Percentiles rank a stretch among this genome's conserved stretches.
Evolutionary conservation across 2,888 invertebrate genomes (phyloP).

Genomic region (Dicyrtomina minuta): DNA sequence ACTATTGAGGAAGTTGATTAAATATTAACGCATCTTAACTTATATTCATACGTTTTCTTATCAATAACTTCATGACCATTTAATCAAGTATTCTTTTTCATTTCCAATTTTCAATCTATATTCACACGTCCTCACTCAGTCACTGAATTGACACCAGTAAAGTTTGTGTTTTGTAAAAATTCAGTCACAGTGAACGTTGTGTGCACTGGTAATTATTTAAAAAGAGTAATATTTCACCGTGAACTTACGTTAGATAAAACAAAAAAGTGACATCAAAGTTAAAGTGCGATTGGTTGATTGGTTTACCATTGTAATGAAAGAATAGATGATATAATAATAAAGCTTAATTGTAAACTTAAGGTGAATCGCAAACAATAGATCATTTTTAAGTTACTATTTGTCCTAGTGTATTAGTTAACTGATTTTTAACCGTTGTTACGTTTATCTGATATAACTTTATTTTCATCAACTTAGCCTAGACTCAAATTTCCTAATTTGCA

Average conservation of each 20-base stretch:
- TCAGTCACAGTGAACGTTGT: background rate
- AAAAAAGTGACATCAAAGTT: background rate
- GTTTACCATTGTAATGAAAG: conserved; percentile 7
- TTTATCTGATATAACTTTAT: too few species aligned
- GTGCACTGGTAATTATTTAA: background rate
- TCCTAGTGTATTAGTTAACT: too few species aligned
- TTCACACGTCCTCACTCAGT: conserved; percentile 6
- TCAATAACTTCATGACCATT: conserved; percentile 30
- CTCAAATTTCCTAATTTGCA: too few species aligned
- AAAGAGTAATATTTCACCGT: background rate
- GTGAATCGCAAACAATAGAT: too few species aligned
- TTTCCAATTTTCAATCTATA: conserved; percentile 16
- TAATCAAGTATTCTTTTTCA: conserved; percentile 29
- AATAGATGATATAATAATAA: conserved; percentile 8
- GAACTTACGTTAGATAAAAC: background rate
- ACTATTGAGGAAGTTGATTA: conserved; percentile 54
- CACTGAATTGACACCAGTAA: conserved; percentile 1
- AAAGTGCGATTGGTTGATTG: background rate
- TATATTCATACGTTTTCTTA: conserved; percentile 32
- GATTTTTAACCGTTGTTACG: too few species aligned
- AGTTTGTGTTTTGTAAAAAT: background rate
- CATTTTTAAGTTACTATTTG: too few species aligned
- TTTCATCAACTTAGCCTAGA: too few species aligned
- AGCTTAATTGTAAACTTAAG: background rate
- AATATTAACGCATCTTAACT: conserved; percentile 28